Base-by-base conservation (phyloP, 2,888 invertebrate species). In the Drosophila koepferae region DNA sequence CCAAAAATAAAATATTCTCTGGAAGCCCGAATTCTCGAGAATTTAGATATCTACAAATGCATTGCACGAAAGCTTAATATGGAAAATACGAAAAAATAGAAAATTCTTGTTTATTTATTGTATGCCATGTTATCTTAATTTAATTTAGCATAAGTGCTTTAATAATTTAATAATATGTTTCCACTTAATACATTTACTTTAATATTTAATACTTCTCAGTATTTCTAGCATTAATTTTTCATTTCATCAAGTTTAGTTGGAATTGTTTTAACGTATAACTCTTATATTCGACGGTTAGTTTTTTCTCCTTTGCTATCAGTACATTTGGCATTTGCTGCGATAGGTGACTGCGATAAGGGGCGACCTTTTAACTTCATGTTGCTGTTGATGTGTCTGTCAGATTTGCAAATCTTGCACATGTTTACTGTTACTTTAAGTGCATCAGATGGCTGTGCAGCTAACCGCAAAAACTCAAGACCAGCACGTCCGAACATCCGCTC, bases 341-440 rank as follows among this genome's bases (percentile, higher is more conserved):
- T 68, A 74, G 48, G 49, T 36, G 43, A 20, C 9, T n/a, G 77
- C 40, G 43, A 59, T 23, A 61, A 31, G 10, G 10, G 58, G 59
- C 51, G 63, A 61, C 61, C 62, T 58, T 46, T 51, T 46, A 67
- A 20, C 51, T 72, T 63, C 23, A 18, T 58, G 40, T 18, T 43
- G 54, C 60, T 56, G 63, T 60, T 56, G 68, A 59, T 74, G 60
- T 46, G 12, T 44, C 68, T 63, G 78, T 74, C 71, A 75, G 74
- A 65, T 71, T 71, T 55, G 59, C 31, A 67, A 79, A 66, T 61
- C 72, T 14, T 63, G 76, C 63, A 72, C 72, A 76, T 72, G 75
- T 72, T 79, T 72, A 66, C 61, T 56, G 63, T 76, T 61, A 66
- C 59, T 76, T 72, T 59, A 77, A 77, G 74, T 77, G 77, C 77